These are phyloP conservation scores for Dendroctonus ponderosae DNA, from an alignment of 1,140 invertebrate species.

Conservation along the genomic window DNA sequence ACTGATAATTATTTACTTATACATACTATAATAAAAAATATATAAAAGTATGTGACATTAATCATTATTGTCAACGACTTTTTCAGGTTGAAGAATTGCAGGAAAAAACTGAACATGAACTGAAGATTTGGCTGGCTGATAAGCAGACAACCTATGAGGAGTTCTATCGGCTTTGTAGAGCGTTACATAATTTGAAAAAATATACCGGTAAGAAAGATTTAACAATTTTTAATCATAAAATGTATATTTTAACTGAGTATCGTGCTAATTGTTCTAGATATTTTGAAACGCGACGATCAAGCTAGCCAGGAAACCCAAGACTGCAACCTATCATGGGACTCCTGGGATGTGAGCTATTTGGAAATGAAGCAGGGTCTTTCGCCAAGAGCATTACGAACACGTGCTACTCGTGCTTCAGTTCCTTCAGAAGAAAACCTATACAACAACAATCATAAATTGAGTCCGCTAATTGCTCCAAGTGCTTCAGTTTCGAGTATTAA, in stretches of 20 bases:
- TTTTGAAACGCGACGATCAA: slow-evolving; percentile 55
- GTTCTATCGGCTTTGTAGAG: slow-evolving; percentile 71
- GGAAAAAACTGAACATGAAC: slow-evolving; percentile 79
- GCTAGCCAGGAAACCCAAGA: slow-evolving; percentile 57
- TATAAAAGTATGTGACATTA: neutral
- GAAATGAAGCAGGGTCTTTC: slow-evolving; percentile 54
- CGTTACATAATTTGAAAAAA: slow-evolving; percentile 79
- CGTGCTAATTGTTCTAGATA: slow-evolving; percentile 53
- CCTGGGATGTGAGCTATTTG: slow-evolving; percentile 68
- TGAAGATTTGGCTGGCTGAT: slow-evolving; percentile 69
- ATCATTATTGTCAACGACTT: neutral
- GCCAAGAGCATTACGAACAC: slow-evolving; percentile 58
- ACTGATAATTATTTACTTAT: neutral
- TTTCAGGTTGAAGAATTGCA: slow-evolving; percentile 69
- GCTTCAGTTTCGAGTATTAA: slow-evolving; percentile 50
- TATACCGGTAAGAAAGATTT: slow-evolving; percentile 66
- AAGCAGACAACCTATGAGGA: slow-evolving; percentile 73
- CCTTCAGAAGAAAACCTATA: slow-evolving; percentile 62
- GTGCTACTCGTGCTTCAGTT: slow-evolving; percentile 57
- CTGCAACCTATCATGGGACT: slow-evolving; percentile 85
- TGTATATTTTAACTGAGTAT: neutral
- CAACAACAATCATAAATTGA: slow-evolving; percentile 52
- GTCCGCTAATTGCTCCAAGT: slow-evolving; percentile 45
- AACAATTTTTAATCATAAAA: neutral
- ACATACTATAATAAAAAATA: neutral